Percentiles rank a stretch among this genome's conserved stretches.
Conservation (phyloP, 2,888 invertebrate species). For the Diaphora mendica region DNA sequence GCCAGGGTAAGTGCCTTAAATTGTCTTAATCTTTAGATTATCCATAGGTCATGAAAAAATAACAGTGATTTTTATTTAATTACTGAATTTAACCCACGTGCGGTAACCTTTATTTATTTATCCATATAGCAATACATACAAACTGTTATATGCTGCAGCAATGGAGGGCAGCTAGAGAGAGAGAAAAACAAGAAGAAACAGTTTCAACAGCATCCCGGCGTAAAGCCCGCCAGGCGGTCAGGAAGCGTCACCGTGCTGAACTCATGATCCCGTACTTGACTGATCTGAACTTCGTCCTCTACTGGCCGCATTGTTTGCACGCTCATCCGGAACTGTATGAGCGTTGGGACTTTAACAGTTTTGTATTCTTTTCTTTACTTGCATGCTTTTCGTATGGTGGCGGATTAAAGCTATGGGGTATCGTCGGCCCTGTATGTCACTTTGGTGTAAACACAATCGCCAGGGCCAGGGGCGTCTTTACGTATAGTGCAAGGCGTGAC, state of each 20-base stretch:
- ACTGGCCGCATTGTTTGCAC: slow-evolving; percentile 75
- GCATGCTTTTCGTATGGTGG: too few relatives aligned
- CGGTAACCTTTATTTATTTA: background rate
- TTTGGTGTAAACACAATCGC: too few relatives aligned
- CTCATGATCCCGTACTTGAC: slow-evolving; percentile 70
- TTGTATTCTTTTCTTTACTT: slow-evolving; percentile 26
- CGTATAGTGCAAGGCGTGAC: too few relatives aligned
- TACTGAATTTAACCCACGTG: too few relatives aligned
- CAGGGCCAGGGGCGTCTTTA: too few relatives aligned
- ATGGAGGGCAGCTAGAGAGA: slow-evolving; percentile 55
- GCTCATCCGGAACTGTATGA: slow-evolving; percentile 80
- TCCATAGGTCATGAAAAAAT: too few relatives aligned
- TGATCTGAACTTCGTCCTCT: slow-evolving; percentile 74
- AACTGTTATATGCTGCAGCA: slow-evolving; percentile 54
- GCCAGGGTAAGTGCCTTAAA: too few relatives aligned
- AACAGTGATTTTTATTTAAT: too few relatives aligned
- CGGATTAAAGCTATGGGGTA: too few relatives aligned
- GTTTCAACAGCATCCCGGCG: slow-evolving; percentile 37
- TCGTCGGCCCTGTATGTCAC: too few relatives aligned
- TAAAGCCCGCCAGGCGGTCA: slow-evolving; percentile 63
- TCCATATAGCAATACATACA: background rate
- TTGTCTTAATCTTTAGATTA: too few relatives aligned
- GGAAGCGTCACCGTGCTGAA: slow-evolving; percentile 75
- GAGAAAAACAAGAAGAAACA: slow-evolving; percentile 55
- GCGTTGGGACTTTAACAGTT: slow-evolving; percentile 76